These are phyloP conservation scores for Lasioglossum lativentre DNA, from an alignment of 2,888 invertebrate species.

Conservation along the genomic window DNA sequence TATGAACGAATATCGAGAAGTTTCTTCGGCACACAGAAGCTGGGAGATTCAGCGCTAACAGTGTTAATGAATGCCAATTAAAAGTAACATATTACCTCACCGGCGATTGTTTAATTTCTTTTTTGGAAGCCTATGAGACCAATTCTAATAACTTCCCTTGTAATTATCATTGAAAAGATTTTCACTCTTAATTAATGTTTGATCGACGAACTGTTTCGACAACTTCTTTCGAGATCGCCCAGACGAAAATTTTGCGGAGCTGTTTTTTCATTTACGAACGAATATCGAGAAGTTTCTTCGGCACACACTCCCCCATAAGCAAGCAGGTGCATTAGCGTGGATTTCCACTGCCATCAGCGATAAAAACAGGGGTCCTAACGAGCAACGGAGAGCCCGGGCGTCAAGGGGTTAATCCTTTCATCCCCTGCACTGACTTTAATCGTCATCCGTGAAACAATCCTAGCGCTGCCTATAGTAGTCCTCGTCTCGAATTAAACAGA, in stretches of 20 bases:
- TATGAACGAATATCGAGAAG: not conserved
- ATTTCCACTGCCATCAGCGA: not conserved
- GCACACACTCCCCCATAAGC: not conserved
- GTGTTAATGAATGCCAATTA: too few relatives aligned
- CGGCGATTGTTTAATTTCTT: too few relatives aligned
- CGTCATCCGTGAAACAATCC: not conserved
- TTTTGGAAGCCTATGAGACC: too few relatives aligned
- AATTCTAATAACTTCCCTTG: too few relatives aligned
- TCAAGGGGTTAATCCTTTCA: constrained; percentile 5
- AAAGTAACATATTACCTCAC: too few relatives aligned
- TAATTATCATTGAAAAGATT: too few relatives aligned
- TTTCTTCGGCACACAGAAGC: not conserved
- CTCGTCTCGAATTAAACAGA: not conserved
- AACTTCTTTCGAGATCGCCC: not conserved
- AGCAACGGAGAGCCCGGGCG: not conserved
- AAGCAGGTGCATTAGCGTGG: not conserved
- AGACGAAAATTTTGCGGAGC: not conserved
- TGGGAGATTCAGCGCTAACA: too few relatives aligned
- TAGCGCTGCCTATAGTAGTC: not conserved
- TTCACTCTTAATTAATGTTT: not conserved
- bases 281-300: not conserved
- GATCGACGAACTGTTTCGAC: not conserved
- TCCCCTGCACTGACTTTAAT: not conserved
- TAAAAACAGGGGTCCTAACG: not conserved
- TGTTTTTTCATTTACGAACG: not conserved